Evolutionary conservation across 1,140 invertebrate genomes (phyloP).

Genomic region (Apis mellifera): DNA sequence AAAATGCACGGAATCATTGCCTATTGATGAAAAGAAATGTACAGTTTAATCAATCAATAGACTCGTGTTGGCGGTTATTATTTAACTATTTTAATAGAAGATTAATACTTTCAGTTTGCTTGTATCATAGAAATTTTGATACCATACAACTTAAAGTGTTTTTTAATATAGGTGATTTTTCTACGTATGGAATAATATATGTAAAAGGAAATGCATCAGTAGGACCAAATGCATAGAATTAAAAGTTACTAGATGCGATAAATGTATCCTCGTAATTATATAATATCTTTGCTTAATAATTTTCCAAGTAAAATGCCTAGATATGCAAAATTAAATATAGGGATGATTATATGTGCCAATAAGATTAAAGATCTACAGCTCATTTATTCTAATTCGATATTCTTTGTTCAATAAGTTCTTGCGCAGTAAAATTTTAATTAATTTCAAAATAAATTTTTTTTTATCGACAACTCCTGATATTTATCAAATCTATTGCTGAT

Average conservation of each 20-base stretch:
- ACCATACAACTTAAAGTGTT: slow-evolving; percentile 17
- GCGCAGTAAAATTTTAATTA: not conserved
- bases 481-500: not conserved
- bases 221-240: slow-evolving; percentile 5
- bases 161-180: slow-evolving; percentile 20
- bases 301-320: slow-evolving; percentile 36
- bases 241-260: slow-evolving; percentile 11
- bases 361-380: slow-evolving; percentile 32
- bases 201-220: not conserved
- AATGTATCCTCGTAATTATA: slow-evolving; percentile 5
- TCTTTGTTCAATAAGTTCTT: slow-evolving; percentile 13
- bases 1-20: slow-evolving; percentile 52
- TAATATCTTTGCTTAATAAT: slow-evolving; percentile 44
- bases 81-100: slow-evolving; percentile 48
- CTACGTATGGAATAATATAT: slow-evolving; percentile 4
- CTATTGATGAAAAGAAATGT: slow-evolving; percentile 44
- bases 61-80: slow-evolving; percentile 64
- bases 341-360: slow-evolving; percentile 46
- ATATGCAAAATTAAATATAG: slow-evolving; percentile 25
- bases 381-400: slow-evolving; percentile 50
- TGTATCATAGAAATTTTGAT: slow-evolving; percentile 49
- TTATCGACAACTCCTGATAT: not conserved
- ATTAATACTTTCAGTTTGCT: slow-evolving; percentile 40
- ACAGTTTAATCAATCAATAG: slow-evolving; percentile 47
- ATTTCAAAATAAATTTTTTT: slow-evolving; percentile 7